phyloP scores from a whole-genome alignment of 2,797 vertebrate genomes.

The Dendrocincla tyrannina region DNA sequence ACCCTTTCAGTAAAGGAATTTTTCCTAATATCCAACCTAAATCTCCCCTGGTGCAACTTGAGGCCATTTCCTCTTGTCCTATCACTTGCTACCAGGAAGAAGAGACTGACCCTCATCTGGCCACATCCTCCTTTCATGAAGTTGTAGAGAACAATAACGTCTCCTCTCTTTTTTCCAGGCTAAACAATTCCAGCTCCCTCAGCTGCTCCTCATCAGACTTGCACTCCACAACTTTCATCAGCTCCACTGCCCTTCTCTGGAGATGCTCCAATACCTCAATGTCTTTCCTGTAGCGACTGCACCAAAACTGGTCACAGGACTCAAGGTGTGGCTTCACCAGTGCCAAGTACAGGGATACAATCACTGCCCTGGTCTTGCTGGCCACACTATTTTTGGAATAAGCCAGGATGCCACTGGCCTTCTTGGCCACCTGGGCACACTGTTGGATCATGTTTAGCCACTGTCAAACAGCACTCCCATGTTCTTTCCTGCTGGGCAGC shows the following conservation, averaged over 20 bases:
- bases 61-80: neutral
- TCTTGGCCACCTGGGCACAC: neutral
- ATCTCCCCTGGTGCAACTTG: neutral
- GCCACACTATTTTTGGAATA: neutral
- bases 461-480: neutral
- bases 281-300: neutral
- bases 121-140: neutral
- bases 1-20: neutral
- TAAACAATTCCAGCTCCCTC: neutral
- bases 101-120: neutral
- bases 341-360: rapidly evolving
- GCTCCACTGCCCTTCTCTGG: neutral
- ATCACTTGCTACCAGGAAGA: neutral
- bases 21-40: neutral
- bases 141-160: neutral
- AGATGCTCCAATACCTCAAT: neutral
- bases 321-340: rapidly evolving
- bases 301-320: neutral
- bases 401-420: neutral
- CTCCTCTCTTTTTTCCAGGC: neutral
- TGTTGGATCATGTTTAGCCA: neutral
- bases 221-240: neutral
- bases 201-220: too few species aligned
- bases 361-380: neutral
- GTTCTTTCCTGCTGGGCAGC: neutral